Base-by-base conservation (phyloP, 2,888 invertebrate species). In the Tetanocera ferruginea region DNA sequence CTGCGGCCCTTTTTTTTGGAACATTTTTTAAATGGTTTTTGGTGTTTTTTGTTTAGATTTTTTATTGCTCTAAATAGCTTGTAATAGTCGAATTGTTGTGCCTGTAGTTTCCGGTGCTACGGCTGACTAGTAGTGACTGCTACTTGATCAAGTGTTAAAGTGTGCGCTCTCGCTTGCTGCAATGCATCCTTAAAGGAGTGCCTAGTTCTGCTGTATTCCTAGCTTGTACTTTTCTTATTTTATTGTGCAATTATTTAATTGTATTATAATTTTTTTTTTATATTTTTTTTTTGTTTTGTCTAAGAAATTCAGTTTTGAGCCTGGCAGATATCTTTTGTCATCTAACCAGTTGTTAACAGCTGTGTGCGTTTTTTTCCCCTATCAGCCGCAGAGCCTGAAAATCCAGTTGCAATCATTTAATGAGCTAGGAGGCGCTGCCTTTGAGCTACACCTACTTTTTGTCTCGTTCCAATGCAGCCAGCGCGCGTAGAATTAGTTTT, bases 381-480 rank as follows among this genome's bases (percentile, higher is more conserved):
- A 55, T 2, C 6, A 49, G 23, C 3, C 64, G 11, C 17, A 25
- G 17, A 28, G 52, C 57, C 70, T 69, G 70, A 25, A 51, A 55
- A 67, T 67, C 66, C 66, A 34, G 52, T 23, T 57, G 25, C 55
- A n/a, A 28, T 23, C 43, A n/a, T 34, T 34, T 67, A 75, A 75
- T 67, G 55, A 66, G 52, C 66, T 83, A 83, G 83, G 82, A 87
- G 88, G 87, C 87, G 87, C 88, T 88, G 87, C 88, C 88, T 85
- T 79, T 79, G 43, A 78, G 88, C 81, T 83, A 84, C 88, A 86
- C 88, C 87, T 84, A 82, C 83, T 83, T 83, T 83, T 78, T 83
- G 83, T 84, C 83, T 83, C 83, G 82, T 83, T 74, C 78, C 80
- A 76, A 14, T 23, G 57, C 14, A 34, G 23, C 5, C 5, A 25